A percentile compares a stretch with the other conserved stretches of the same genome.
These are phyloP conservation scores for Brotula barbata DNA, from an alignment of 2,797 vertebrate species.

Conservation along the genomic window DNA sequence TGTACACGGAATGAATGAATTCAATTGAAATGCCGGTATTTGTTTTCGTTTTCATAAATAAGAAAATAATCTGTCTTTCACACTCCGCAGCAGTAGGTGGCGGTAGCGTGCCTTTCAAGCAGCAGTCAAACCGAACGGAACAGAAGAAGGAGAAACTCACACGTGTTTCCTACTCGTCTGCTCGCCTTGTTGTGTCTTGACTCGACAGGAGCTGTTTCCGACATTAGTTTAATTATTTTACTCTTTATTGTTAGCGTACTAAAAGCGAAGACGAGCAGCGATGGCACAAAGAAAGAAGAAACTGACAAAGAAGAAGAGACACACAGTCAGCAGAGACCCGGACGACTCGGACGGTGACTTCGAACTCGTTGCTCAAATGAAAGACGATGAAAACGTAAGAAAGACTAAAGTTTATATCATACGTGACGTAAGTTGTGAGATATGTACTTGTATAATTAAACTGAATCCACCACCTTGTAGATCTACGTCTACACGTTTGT, in stretches of 20 bases:
- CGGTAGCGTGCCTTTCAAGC: slow-evolving; percentile 5
- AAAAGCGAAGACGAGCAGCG: not conserved
- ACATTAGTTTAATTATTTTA: not conserved
- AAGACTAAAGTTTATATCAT: too few relatives aligned
- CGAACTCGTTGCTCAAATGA: slow-evolving; percentile 73
- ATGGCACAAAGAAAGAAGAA: slow-evolving; percentile 85
- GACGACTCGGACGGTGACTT: slow-evolving; percentile 81
- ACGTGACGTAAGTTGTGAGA: too few relatives aligned
- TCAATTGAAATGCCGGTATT: too few relatives aligned
- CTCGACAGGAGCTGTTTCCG: not conserved
- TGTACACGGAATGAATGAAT: too few relatives aligned
- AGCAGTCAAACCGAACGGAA: not conserved
- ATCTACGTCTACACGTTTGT: too few relatives aligned
- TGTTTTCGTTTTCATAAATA: too few relatives aligned
- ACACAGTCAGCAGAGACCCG: slow-evolving; percentile 52
- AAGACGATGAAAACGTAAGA: slow-evolving; percentile 76
- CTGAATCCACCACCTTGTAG: too few relatives aligned
- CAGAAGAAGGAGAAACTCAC: slow-evolving; percentile 43
- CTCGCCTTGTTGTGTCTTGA: slow-evolving; percentile 20
- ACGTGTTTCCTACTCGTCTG: slow-evolving; percentile 76
- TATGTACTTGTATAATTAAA: too few relatives aligned
- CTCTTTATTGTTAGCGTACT: not conserved
- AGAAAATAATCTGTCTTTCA: not conserved
- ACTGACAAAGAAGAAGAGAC: slow-evolving; percentile 75
- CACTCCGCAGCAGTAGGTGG: slow-evolving; percentile 36